Evolutionary conservation across 2,797 vertebrate genomes (phyloP), one percentile per base, ranked within the genome.

Genomic region (Acanthornis magna): DNA sequence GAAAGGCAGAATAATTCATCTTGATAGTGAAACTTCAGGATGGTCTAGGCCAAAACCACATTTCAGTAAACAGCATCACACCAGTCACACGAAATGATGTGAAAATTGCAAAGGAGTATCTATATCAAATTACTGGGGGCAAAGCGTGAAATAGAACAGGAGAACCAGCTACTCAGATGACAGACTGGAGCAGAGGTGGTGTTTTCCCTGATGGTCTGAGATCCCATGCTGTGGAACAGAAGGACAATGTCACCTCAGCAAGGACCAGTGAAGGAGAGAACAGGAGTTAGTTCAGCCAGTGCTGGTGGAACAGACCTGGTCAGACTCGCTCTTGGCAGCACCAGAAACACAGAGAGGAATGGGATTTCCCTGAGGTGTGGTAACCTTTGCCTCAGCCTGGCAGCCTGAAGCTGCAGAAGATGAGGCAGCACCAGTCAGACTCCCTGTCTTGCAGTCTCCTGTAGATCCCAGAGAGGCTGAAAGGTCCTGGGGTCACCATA

Each of bases 391-490:
- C 36, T 55, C 50, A 68, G 54, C 11, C 42, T 45, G 21, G 21
- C 42, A 86, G 50, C 16, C 42, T 80, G 73, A 84, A 77, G 23
- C 45, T 53, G 36, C 21, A 26, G 57, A 34, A 19, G 4, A 5
- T 38, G 13, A 5, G 34, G 23, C 40, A 88, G 36, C 23, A 30
- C 21, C 63, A 75, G 5, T 26, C 62, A 57, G 30, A 32, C 16
- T 73, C 38, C 0, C 0, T 50, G 7, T 47, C 9, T 27, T 66
- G 42, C 0, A 1, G 15, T 25, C 26, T 55, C 42, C 45, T 82
- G 20, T 17, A 79, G 38, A 45, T 48, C 8, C 19, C n/a, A 72
- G 30, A 61, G 30, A 54, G 10, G 4, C 17, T 55, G 40, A 47
- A 25, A 81, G 13, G 40, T 63, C 15, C 12, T 12, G n/a, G 26